Base-by-base conservation (phyloP, 2,888 invertebrate species). In the Epinotia brunnichana region DNA sequence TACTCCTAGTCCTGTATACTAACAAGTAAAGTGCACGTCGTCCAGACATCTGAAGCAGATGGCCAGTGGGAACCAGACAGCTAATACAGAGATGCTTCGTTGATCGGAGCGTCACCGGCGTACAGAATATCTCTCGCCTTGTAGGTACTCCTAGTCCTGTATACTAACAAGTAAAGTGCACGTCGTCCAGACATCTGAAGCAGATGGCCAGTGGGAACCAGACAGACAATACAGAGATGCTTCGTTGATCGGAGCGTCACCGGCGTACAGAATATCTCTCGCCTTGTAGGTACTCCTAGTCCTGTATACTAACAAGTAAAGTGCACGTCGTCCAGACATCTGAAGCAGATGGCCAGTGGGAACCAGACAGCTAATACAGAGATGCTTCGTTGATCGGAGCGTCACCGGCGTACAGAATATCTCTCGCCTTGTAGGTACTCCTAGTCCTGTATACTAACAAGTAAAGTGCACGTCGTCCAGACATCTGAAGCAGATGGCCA, bases 381-480 rank as follows among this genome's bases (percentile, higher is more conserved):
- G 92, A 90, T 0, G 92, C 92, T 53, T 92, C 91, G 72, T 92
- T 92, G 0, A 87, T 61, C 0, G 87, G 84, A 0, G 90, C 89
- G 41, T 92, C 91, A 0, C 91, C 91, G 0, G 83, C 85, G 66
- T 92, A 92, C 2, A 92, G 75, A 0, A 91, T 78, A 51, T 92
- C 91, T 41, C 80, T 76, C 0, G 19, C 19, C 24, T 24, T 21
- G 54, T 21, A 51, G 13, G 3, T 44, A 13, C 11, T 19, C 11
- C 9, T 44, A 19, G 19, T 53, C 24, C 24, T 2, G 15, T 56
- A 56, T 24, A 86, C 90, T 83, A 70, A 91, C 92, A 78, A 13
- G 89, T 89, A 74, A 92, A 92, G 81, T 88, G 79, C 51, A 81
- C 84, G n/a, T 88, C 87, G 0, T 90, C 88, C 0, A 92, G 77